A percentile compares a stretch with the other conserved stretches of the same genome.
These are phyloP conservation scores for Cossypha dichroa DNA, from an alignment of 2,797 vertebrate genomes.

Conservation along the genomic window DNA sequence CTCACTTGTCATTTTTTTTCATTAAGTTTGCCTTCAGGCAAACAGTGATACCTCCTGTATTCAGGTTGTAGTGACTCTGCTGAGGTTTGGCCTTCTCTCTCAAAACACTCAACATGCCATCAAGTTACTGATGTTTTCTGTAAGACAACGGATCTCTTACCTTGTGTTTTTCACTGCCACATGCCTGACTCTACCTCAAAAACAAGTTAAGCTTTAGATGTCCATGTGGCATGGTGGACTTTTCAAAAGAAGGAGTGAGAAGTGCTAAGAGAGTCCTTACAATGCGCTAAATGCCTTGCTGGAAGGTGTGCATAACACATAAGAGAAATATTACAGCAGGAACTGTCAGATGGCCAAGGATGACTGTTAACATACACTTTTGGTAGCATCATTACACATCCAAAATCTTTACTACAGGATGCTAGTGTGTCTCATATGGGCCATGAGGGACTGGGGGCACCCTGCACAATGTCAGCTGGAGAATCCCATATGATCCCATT, in stretches of 20 bases:
- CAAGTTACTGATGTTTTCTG: not conserved
- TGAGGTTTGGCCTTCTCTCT: not conserved
- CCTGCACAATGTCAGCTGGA: not conserved
- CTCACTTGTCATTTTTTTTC: not conserved
- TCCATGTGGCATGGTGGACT: not conserved
- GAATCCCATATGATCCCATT: not conserved
- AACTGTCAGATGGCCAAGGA: not conserved
- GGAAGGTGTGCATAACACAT: not conserved
- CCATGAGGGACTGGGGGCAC: not conserved
- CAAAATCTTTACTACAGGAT: not conserved
- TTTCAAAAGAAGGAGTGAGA: not conserved
- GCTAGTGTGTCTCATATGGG: not conserved
- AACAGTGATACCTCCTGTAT: not conserved
- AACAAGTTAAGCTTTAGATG: not conserved
- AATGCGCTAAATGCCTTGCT: conserved; percentile 4
- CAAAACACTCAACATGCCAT: not conserved
- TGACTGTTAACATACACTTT: not conserved
- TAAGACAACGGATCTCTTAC: not conserved
- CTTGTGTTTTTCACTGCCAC: not conserved
- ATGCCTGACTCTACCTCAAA: not conserved
- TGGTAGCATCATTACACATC: not conserved
- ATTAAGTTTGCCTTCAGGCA: not conserved
- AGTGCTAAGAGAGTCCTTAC: conserved; percentile 2
- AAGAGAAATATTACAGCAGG: not conserved
- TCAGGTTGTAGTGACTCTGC: not conserved